phyloP scores from a whole-genome alignment of 2,113 vertebrate species.

The Syngnathus scovelli region DNA sequence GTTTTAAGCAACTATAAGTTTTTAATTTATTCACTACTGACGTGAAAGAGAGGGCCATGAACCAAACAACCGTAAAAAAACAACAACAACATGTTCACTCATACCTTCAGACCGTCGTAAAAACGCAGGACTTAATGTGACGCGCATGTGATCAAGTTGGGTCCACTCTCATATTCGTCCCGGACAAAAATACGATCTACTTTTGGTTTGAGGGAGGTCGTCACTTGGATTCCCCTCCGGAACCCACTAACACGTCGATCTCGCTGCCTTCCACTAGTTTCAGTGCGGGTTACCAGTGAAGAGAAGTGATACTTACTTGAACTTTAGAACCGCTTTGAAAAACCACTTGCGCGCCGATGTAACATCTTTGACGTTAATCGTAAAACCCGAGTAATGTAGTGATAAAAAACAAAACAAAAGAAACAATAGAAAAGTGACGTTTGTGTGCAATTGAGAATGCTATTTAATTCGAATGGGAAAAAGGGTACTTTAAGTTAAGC shows the following conservation, averaged over 20 bases:
- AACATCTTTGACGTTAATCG: background rate
- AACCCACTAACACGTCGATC: background rate
- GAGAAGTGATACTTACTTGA: constrained; percentile 23
- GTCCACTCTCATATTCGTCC: constrained; percentile 13
- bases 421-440: background rate
- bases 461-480: constrained; percentile 12
- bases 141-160: too few species aligned
- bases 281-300: background rate
- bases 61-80: constrained; percentile 7
- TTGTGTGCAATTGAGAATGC: background rate
- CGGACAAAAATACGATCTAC: background rate
- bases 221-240: background rate
- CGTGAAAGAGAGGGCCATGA: background rate
- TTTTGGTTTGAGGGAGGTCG: background rate
- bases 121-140: accelerated
- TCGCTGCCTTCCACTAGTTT: background rate
- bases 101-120: background rate
- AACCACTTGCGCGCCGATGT: constrained; percentile 14
- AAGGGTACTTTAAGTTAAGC: constrained; percentile 22
- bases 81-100: background rate
- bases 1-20: background rate
- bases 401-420: background rate
- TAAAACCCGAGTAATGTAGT: background rate
- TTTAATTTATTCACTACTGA: background rate
- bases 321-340: background rate